Percentiles rank a stretch among this genome's conserved stretches.
These are phyloP conservation scores for Triplophysa bombifrons DNA, from an alignment of 2,797 vertebrate genomes.

Conservation along the genomic window DNA sequence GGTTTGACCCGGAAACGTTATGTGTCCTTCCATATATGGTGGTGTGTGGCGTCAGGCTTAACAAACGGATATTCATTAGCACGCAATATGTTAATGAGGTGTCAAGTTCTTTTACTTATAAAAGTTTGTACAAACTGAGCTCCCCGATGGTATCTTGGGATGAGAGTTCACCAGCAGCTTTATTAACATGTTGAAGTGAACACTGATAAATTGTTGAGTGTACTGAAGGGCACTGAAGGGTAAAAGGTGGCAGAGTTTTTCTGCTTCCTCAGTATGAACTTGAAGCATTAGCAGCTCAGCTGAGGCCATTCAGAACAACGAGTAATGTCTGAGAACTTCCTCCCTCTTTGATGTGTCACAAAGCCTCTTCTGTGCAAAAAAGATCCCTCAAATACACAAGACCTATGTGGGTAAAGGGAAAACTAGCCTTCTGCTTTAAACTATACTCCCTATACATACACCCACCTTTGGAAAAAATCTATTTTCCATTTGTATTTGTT, in stretches of 20 bases:
- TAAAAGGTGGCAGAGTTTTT: conserved; percentile 70
- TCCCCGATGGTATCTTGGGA: background rate
- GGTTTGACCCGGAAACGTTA: no score
- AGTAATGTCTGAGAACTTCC: conserved; percentile 67
- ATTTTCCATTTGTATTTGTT: conserved; percentile 34
- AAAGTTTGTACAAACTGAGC: background rate
- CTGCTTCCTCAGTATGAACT: conserved; percentile 67
- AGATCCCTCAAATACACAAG: conserved; percentile 35
- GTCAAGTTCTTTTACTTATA: background rate
- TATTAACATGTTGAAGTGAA: conserved; percentile 46
- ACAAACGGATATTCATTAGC: no score
- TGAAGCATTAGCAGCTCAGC: conserved; percentile 76
- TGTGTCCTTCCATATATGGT: no score
- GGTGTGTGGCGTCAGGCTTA: no score
- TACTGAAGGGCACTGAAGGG: conserved; percentile 62
- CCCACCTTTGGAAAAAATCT: conserved; percentile 14
- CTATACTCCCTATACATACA: conserved; percentile 22
- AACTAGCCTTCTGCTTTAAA: background rate
- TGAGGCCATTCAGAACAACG: conserved; percentile 64
- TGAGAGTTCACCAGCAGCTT: conserved; percentile 47
- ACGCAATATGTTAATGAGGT: background rate
- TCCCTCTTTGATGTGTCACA: conserved; percentile 75
- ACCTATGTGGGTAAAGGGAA: conserved; percentile 23
- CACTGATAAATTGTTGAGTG: conserved; percentile 69
- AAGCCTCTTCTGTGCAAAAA: conserved; percentile 67